Evolutionary conservation across 2,113 vertebrate species (phyloP), one percentile per base, ranked within the genome.

Genomic region (Strigops habroptila): DNA sequence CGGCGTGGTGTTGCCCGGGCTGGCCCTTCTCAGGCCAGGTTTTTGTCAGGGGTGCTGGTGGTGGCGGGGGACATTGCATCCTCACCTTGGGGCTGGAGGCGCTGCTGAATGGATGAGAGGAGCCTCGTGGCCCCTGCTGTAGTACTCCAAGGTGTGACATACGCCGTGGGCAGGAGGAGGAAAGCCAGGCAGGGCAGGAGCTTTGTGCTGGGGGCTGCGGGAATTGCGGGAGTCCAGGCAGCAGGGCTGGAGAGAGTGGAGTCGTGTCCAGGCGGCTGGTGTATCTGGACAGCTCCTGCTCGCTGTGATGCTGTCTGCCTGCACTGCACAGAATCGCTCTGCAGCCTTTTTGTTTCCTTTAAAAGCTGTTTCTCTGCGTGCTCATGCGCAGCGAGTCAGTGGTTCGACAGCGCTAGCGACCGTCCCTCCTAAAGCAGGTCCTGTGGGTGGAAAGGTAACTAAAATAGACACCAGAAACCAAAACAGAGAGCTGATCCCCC

Each of bases 1-100:
- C 3, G 3, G 15, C 1, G 0, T 0, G 1, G 22, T 22, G 60
- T 17, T 55, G 39, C 10, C 21, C 1, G 0, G 16, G 46, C 60
- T 55, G 46, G n/a, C 31, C 48, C 3, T 1, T 30, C 35, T 31
- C 31, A 2, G 39, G 23, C 23, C 9, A 1, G 24, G 28, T 14
- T 70, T 44, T 39, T 43, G 41, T 44, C 1, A 0, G 2, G 3
- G 19, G 23, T 16, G 22, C 55, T 44, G 0, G 0, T 28, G 33
- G 35, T 59, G 44, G 37, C 27, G 1, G 13, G 55, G 57, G 57
- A 35, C 33, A 10, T 16, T 15, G 57, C 57, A 35, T 44, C 43
- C 43, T 44, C 43, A 22, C 57, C 33, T 35, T 16, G 57, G 57
- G 57, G 33, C 55, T 59, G 55, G 55, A 23, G 55, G 55, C 1